Percentiles rank a stretch among this genome's conserved stretches.
These are phyloP conservation scores for Pasiphila rectangulata DNA, from an alignment of 2,888 invertebrate genomes.

Conservation along the genomic window DNA sequence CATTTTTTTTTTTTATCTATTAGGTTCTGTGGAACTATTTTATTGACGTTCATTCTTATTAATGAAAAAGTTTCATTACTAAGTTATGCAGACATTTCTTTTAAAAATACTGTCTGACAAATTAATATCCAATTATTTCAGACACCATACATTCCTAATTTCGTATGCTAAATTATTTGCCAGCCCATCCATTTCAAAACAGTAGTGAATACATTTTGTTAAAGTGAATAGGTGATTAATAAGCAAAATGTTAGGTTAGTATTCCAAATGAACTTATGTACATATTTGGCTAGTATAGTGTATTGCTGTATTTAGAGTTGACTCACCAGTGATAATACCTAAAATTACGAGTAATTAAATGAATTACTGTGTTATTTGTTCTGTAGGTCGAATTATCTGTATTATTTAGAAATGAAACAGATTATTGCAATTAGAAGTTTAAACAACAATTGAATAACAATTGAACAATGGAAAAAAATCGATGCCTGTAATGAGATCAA, in stretches of 20 bases:
- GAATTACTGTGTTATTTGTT: background rate
- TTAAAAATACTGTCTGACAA: no score
- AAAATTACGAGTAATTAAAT: background rate
- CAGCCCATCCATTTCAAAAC: no score
- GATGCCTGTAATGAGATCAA: no score
- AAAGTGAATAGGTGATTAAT: background rate
- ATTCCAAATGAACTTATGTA: constrained; percentile 6
- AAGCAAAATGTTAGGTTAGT: background rate
- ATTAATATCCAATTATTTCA: no score
- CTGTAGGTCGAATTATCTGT: constrained; percentile 1
- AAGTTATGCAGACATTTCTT: no score
- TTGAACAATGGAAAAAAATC: no score
- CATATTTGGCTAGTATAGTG: background rate
- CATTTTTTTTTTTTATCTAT: no score
- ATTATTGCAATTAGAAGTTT: background rate
- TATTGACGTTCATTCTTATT: no score
- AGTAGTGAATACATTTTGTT: background rate
- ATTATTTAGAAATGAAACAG: constrained; percentile 2
- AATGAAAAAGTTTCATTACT: no score
- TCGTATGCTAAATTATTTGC: constrained; percentile 1
- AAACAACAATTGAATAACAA: no score
- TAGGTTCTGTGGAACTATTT: no score
- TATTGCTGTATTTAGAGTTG: background rate
- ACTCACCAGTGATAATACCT: constrained; percentile 4
- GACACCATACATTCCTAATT: no score